Evolutionary conservation across 1,140 invertebrate genomes (phyloP).

Genomic region (Oryzaephilus surinamensis): DNA sequence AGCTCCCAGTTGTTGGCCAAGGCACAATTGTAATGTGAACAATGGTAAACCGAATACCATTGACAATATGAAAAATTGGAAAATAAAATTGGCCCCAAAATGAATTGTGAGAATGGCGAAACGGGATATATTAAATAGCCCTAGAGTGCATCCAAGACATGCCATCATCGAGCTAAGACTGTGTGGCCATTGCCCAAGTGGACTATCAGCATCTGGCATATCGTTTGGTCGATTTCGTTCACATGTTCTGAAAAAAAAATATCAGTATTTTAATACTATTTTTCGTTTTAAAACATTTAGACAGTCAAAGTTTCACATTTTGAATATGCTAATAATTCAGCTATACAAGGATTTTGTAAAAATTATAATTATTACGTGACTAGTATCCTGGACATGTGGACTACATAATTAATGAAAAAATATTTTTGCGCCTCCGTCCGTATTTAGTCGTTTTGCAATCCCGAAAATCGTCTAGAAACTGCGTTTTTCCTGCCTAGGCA

Average conservation of each 20-base stretch:
- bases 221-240: slow-evolving; percentile 24
- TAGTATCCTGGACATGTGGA: no score
- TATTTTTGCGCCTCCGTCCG: no score
- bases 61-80: slow-evolving; percentile 75
- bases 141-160: slow-evolving; percentile 71
- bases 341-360: no score
- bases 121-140: slow-evolving; percentile 79
- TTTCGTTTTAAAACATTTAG: no score
- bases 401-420: no score
- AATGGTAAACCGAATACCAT: slow-evolving; percentile 76
- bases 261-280: no score
- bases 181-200: slow-evolving; percentile 59
- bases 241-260: slow-evolving; percentile 33
- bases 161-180: slow-evolving; percentile 68
- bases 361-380: no score
- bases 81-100: slow-evolving; percentile 80
- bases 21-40: slow-evolving; percentile 70
- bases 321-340: no score
- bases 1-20: slow-evolving; percentile 74
- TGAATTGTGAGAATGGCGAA: slow-evolving; percentile 79
- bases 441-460: no score
- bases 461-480: no score
- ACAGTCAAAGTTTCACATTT: no score
- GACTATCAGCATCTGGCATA: slow-evolving; percentile 33
- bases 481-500: no score